phyloP scores from a whole-genome alignment of 2,797 vertebrate genomes.

The Ataeniobius toweri region DNA sequence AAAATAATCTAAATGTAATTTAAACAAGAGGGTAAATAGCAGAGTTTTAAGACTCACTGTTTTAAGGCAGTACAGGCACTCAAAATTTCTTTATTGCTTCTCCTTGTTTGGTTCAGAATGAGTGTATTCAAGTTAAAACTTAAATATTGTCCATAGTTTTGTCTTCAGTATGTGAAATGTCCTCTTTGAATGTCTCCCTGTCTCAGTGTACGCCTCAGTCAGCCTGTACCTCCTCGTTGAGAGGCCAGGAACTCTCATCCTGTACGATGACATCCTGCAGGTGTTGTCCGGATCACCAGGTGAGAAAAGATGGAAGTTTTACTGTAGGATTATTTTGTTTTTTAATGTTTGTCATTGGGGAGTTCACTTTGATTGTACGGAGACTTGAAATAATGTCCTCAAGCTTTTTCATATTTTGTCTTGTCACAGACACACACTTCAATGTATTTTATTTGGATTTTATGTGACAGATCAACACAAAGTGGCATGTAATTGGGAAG shows the following conservation, averaged over 20 bases:
- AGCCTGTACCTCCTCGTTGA: slow-evolving; percentile 93
- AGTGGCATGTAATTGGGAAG: neutral
- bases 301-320: slow-evolving; percentile 46
- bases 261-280: slow-evolving; percentile 95
- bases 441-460: neutral
- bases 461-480: neutral
- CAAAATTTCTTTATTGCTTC: neutral
- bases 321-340: neutral
- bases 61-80: neutral
- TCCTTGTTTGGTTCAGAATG: neutral
- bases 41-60: neutral
- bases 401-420: too few relatives aligned
- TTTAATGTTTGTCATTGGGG: neutral
- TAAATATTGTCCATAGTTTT: neutral
- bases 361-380: neutral
- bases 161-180: neutral
- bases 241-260: slow-evolving; percentile 93
- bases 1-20: neutral
- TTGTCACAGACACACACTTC: neutral
- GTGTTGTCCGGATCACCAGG: slow-evolving; percentile 93
- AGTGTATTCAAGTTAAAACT: neutral
- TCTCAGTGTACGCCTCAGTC: slow-evolving; percentile 90
- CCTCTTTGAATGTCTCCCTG: neutral
- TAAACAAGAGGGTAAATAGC: neutral
- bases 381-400: neutral